Percentiles rank a stretch among this genome's conserved stretches.
phyloP scores from a whole-genome alignment of 2,888 invertebrate species.

The Epinotia bilunana region DNA sequence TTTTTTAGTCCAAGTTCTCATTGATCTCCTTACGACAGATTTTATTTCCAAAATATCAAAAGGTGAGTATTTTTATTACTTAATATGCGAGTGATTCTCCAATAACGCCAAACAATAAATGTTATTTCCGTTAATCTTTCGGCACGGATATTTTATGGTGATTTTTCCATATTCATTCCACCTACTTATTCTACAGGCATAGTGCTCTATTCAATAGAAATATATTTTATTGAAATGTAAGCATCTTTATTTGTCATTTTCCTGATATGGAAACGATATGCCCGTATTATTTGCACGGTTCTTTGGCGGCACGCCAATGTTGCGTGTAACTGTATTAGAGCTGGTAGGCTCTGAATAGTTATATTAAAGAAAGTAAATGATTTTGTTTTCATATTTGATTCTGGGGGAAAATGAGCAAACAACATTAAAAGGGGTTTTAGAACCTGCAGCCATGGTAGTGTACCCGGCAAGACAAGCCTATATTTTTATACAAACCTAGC shows the following conservation, averaged over 20 bases:
- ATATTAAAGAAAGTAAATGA: not conserved
- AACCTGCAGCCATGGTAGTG: too few relatives aligned
- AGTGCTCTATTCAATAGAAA: slow-evolving; percentile 24
- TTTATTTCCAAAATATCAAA: too few relatives aligned
- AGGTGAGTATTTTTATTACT: not conserved
- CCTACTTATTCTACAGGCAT: slow-evolving; percentile 16
- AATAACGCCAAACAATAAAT: not conserved
- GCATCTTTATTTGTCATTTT: slow-evolving; percentile 35
- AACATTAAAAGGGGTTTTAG: too few relatives aligned
- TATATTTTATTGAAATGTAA: slow-evolving; percentile 30
- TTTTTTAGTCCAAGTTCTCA: too few relatives aligned
- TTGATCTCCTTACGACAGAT: too few relatives aligned
- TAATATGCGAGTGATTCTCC: not conserved
- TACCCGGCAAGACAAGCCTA: too few relatives aligned
- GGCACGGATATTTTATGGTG: slow-evolving; percentile 1
- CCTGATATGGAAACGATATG: slow-evolving; percentile 34
- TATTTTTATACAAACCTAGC: too few relatives aligned
- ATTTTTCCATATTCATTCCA: slow-evolving; percentile 29
- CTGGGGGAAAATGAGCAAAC: not conserved
- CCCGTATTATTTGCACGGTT: not conserved
- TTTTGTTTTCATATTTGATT: not conserved
- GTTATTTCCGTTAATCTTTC: not conserved
- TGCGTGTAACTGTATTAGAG: not conserved
- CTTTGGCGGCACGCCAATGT: slow-evolving; percentile 30
- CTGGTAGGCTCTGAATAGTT: slow-evolving; percentile 1